Evolutionary conservation across 2,113 vertebrate species (phyloP), one percentile per base, ranked within the genome.

Genomic region (Fulmarus glacialis): DNA sequence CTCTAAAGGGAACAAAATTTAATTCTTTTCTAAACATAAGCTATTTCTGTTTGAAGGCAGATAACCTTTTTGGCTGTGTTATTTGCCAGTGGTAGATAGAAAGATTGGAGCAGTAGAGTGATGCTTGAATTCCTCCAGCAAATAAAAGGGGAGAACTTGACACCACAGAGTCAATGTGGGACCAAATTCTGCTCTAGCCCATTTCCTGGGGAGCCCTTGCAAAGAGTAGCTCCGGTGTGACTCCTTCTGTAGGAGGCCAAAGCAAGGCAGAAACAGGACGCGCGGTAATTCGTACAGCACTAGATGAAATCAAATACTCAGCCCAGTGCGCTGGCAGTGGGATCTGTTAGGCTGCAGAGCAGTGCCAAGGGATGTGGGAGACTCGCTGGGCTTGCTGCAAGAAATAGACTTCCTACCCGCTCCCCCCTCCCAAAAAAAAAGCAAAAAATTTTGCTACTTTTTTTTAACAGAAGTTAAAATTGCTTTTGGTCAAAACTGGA

Each of bases 1-100:
- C 60, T 96, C 91, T 96, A 93, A 96, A 97, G 94, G 81, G 97
- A 97, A 88, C 97, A 96, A 92, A 97, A 97, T 94, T 96, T 96
- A 96, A 96, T 96, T 97, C 95, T 96, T 96, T 92, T 97, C 95
- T 97, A 97, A 98, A 97, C 97, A 96, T 38, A 81, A 87, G 92
- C 91, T 96, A 95, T 96, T 98, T 96, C 95, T 93, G 89, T 97
- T 97, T 97, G 94, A 95, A 93, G 90, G 93, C 90, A 92, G 96
- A 97, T 97, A 96, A 95, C 93, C 93, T 77, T 55, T 87, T 89
- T 97, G 93, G 74, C 86, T 95, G 68, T 47, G 84, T 19, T 88
- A 9, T 88, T 97, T 80, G 68, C 87, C 68, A 82, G 93, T 8
- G 71, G 73, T 82, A 82, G 93, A 91, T 74, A 91, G 87, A 95